Percentiles rank a stretch among this genome's conserved stretches.
These are phyloP conservation scores for Muscina levida DNA, from an alignment of 2,888 invertebrate genomes.

Conservation along the genomic window DNA sequence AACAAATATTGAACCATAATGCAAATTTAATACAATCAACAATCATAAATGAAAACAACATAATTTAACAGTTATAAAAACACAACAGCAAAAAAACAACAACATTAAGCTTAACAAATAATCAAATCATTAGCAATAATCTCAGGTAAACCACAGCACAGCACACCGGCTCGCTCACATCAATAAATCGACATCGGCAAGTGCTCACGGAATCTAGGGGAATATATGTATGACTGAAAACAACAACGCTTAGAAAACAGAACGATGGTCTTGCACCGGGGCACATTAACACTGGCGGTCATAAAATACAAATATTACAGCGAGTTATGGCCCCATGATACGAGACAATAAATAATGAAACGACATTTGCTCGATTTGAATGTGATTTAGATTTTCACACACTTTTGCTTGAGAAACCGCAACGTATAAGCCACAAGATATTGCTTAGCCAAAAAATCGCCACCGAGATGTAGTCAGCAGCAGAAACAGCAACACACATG, in stretches of 20 bases:
- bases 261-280: no score
- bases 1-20: not conserved
- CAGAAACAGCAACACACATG: not conserved
- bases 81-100: no score
- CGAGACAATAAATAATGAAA: constrained; percentile 16
- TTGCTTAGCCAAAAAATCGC: no score
- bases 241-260: no score
- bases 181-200: no score
- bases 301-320: not conserved
- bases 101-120: no score
- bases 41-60: constrained; percentile 7
- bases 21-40: constrained; percentile 8
- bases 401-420: constrained; percentile 45
- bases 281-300: no score
- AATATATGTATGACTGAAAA: no score
- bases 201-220: no score
- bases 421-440: not conserved
- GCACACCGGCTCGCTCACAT: no score
- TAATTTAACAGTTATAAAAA: constrained; percentile 23
- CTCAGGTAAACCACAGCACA: no score
- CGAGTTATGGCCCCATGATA: not conserved
- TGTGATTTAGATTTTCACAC: constrained; percentile 54
- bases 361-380: constrained; percentile 38
- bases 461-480: not conserved
- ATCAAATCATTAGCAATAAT: no score